Base-by-base conservation (phyloP, 64 coral and sea anemone species). In the Dendronephthya gigantea region DNA sequence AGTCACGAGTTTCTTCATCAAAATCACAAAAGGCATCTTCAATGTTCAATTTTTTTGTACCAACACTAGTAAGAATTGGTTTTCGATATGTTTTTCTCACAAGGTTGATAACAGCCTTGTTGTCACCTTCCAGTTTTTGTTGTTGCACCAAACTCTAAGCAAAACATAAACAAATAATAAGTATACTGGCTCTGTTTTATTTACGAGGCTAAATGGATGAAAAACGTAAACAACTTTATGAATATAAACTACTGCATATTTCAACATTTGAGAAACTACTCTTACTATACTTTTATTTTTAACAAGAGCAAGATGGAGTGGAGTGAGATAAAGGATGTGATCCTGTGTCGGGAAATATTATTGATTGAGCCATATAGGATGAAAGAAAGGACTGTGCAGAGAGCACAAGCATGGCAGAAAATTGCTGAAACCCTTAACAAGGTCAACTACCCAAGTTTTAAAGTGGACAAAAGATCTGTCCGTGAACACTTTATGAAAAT, bases 261-360 rank as follows among this genome's bases (percentile, higher is more conserved):
- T 27, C 7, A 6, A 3, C 62, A 70, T 86, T 86, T 39, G n/a
- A 86, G 27, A 17, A 30, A 23, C 23, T 28, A 72, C 39, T 69
- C 41, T 41, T 86, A 40, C 41, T 70, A 19, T 47, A 35, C 72
- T 86, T 41, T 69, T 6, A 45, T 86, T 86, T 33, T 66, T n/a
- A n/a, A 75, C 27, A 89, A 82, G 40, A 68, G 49, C 40, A 89
- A 89, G 69, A 89, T 89, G 88, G 88, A 89, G 68, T 89, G 82
- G 82, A 89, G 52, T 89, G 82, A 89, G 39, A 12, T 69, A 9
- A 89, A 89, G 35, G 41, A 89, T 43, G 82, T 89, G 65, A n/a
- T 84, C 28, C 50, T 89, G 9, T 68, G 79, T 56, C 34, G 82
- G 40, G 87, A 83, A 83, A 55, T 89, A 13, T 39, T 89, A 31